Evolutionary conservation across 2,888 invertebrate genomes (phyloP), one percentile per base, ranked within the genome.

Genomic region (Cataglyphis livida): DNA sequence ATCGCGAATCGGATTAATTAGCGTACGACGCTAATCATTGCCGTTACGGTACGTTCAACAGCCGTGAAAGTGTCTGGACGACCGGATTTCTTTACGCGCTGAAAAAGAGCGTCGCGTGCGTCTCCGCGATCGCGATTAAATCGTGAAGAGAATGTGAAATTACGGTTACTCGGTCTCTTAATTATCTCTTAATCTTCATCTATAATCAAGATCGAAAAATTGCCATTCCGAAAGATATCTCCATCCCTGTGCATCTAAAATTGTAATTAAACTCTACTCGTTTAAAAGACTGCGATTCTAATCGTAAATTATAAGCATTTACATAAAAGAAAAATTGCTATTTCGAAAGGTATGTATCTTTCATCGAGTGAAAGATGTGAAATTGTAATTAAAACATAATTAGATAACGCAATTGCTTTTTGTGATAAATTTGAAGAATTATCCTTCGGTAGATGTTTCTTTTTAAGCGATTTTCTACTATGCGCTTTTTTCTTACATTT

Each of bases 1-100:
- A 74, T n/a, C 81, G 74, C 65, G 73, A 32, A 32, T 38, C 73
- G 76, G 79, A 89, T 87, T 86, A 87, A 86, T 86, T 79, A 83
- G 74, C 83, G 82, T 82, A 48, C 66, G 75, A 38, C n/a, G 79
- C 38, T 84, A 87, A 88, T 88, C 81, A 85, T 75, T 75, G 15
- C 62, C 41, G 57, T 70, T 73, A 78, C 21, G 38, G 54, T 32
- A 61, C 74, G 65, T 68, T 66, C 78, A 78, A 83, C 87, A 81
- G 51, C 25, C 86, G 81, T 74, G 85, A 87, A 87, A 87, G 82
- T 85, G 68, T 64, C 44, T 51, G 6, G 65, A 12, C 57, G 38
- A 59, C 59, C 32, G 66, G 66, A 59, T 78, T 78, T 78, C 78
- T 78, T 75, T 18, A 65, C 65, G 21, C 10, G 65, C 65, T 66